Base-by-base conservation (phyloP, 2,797 vertebrate species). In the Gymnoscopelus braueri region DNA sequence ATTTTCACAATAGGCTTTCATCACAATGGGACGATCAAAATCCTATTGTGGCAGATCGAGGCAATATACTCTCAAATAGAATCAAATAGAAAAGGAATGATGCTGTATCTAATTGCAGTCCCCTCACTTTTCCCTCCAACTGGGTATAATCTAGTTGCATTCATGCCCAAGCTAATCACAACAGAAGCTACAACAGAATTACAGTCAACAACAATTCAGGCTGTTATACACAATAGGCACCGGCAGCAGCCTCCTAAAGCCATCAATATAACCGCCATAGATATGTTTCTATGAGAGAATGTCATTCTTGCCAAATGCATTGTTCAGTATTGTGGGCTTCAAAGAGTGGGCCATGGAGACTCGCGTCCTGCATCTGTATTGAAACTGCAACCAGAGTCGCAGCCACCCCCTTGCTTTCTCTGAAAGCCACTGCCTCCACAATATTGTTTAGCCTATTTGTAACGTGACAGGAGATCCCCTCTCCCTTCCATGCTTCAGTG, bases 91-190 rank as follows among this genome's bases (percentile, higher is more conserved):
- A 80, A 87, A 81, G 71, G 79, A 90, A 92, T 87, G 81, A 87
- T 88, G 86, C 81, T 81, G 87, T 80, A 84, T 92, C 88, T 93
- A 93, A 94, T 93, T 93, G 87, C 78, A 88, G 82, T 84, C 83
- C 72, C 75, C 81, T 75, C 61, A 65, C 84, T 87, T 67, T 83
- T 84, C 84, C 89, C 82, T 89, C 74, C 70, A 68, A 83, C 80
- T 75, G 79, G 78, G 83, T 90, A 89, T 92, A 92, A 93, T 94
- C 91, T 92, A 84, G 72, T 83, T 81, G 82, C 90, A 90, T 92
- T 91, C 90, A 89, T 81, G 80, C 58, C 74, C 67, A 64, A 81
- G 82, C 68, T 89, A 87, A 92, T 91, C 91, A 90, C 78, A 89
- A 84, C 78, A 80, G 78, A 81, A 78, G 71, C 79, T 76, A 84